phyloP scores from a whole-genome alignment of 64 coral and sea anemone genomes.

The Stylophora pistillata region DNA sequence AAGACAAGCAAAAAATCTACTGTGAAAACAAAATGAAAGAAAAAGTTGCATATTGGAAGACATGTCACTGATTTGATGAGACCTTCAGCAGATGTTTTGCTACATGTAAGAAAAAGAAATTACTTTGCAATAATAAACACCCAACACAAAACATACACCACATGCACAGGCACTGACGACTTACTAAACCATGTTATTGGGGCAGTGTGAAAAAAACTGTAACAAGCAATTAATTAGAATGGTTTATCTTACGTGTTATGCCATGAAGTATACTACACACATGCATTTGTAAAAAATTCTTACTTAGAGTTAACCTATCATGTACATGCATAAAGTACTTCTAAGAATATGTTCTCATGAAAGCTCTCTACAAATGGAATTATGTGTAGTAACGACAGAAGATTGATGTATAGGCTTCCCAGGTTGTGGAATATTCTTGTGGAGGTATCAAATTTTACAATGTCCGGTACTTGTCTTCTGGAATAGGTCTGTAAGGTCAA shows the following conservation, averaged over 20 bases:
- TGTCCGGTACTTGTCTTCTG: constrained; percentile 42
- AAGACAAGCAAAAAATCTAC: not conserved
- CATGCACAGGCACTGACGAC: no score
- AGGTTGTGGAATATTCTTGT: not conserved
- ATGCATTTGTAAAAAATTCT: not conserved
- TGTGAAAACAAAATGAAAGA: no score
- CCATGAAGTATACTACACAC: not conserved
- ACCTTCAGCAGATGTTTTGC: no score
- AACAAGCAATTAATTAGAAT: not conserved
- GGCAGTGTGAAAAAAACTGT: not conserved
- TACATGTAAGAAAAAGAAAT: no score
- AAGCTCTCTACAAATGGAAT: not conserved
- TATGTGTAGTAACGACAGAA: not conserved
- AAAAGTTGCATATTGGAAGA: no score
- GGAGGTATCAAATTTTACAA: not conserved
- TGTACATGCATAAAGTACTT: not conserved
- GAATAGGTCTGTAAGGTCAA: constrained; percentile 13
- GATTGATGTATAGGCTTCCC: not conserved
- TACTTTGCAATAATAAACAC: no score
- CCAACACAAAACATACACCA: no score
- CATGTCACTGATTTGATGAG: no score
- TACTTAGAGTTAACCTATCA: no score
- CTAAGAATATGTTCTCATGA: not conserved
- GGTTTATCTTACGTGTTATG: not conserved
- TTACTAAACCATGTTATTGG: not conserved